Conservation (phyloP, 2,888 invertebrate species). For the Alsophila aescularia region DNA sequence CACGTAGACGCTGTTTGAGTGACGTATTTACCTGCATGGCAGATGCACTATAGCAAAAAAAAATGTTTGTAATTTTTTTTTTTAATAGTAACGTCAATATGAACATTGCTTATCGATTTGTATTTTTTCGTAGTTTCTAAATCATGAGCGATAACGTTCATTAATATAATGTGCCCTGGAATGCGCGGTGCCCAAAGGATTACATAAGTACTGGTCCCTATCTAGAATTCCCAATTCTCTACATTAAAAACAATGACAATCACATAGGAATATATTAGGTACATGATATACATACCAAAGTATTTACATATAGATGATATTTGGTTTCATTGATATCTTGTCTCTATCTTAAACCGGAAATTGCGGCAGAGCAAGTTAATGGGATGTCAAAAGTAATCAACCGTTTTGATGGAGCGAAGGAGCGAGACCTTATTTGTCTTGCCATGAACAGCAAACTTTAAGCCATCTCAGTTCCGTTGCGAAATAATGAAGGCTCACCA, state of each 20-base stretch:
- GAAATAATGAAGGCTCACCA: conserved; percentile 67
- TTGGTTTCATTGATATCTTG: not conserved
- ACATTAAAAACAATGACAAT: no score
- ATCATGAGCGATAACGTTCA: no score
- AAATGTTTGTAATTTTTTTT: no score
- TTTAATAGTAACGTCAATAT: no score
- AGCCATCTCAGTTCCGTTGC: conserved; percentile 56
- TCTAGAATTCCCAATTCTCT: no score
- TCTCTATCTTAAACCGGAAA: not conserved
- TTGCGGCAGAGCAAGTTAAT: not conserved
- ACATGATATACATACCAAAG: no score
- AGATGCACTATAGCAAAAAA: not conserved
- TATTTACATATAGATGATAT: not conserved
- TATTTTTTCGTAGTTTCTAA: no score
- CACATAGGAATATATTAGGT: no score
- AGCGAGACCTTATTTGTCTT: conserved; percentile 11
- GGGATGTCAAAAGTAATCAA: conserved; percentile 3
- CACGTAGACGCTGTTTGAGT: not conserved
- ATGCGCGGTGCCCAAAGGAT: no score
- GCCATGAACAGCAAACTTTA: conserved; percentile 47
- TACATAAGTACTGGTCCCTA: no score
- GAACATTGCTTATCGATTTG: no score
- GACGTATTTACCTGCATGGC: not conserved
- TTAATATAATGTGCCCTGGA: no score
- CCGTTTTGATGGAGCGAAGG: not conserved